These are phyloP conservation scores for Poecilus cupreus DNA, from an alignment of 2,888 invertebrate genomes.

Conservation along the genomic window DNA sequence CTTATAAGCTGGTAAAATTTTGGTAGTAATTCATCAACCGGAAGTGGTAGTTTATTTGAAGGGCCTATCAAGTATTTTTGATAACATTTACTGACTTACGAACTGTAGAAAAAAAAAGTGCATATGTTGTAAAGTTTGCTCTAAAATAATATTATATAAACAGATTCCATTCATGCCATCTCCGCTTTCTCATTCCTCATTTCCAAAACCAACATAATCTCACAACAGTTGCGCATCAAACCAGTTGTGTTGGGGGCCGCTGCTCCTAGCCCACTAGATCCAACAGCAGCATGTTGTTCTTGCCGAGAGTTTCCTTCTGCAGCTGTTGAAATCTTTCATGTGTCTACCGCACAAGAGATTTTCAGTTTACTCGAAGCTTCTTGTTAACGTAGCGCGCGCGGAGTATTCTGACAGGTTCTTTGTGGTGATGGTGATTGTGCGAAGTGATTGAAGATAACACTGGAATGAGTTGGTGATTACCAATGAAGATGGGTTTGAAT, in stretches of 20 bases:
- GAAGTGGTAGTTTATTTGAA: too few relatives aligned
- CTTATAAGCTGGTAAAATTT: too few relatives aligned
- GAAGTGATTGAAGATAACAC: constrained; percentile 21
- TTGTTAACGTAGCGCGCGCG: not conserved
- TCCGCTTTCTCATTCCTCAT: not conserved
- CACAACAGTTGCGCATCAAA: constrained; percentile 1
- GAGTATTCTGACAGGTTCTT: constrained; percentile 2
- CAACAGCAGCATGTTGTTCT: constrained; percentile 7
- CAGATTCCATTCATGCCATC: not conserved
- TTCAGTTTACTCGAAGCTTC: not conserved
- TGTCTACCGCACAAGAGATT: not conserved
- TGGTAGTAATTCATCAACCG: too few relatives aligned
- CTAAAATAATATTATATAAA: too few relatives aligned
- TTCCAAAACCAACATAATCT: constrained; percentile 29
- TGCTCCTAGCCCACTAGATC: not conserved
- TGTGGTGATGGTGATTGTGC: not conserved
- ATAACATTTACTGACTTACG: too few relatives aligned
- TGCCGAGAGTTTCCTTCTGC: constrained; percentile 5
- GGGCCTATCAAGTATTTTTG: too few relatives aligned
- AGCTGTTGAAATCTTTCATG: constrained; percentile 13
- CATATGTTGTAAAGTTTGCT: too few relatives aligned
- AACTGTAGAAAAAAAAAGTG: too few relatives aligned
- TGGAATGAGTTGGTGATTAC: not conserved
- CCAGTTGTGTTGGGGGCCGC: not conserved
- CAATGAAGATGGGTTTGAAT: not conserved